Conservation (phyloP, 1,140 invertebrate genomes). For the Drosophila fuyamai region DNA sequence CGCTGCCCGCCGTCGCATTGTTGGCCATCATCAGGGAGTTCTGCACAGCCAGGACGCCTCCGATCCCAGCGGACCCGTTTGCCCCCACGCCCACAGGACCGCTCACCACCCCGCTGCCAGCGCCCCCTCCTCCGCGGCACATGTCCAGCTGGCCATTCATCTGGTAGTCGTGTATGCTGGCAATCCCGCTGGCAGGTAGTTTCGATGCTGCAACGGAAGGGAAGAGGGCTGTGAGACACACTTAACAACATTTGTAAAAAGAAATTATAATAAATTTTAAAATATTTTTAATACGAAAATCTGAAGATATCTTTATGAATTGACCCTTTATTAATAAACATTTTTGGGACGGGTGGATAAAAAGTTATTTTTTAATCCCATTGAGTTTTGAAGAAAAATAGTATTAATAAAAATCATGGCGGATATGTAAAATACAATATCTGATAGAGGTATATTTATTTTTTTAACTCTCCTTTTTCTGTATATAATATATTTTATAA, state of each 20-base stretch:
- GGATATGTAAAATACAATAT: too few relatives aligned
- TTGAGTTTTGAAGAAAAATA: too few relatives aligned
- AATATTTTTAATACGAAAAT: too few relatives aligned
- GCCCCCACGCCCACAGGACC: slow-evolving; percentile 24
- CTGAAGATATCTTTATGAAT: too few relatives aligned
- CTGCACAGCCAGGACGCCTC: slow-evolving; percentile 55
- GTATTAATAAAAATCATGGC: too few relatives aligned
- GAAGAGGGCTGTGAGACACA: slow-evolving; percentile 16
- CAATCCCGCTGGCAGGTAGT: slow-evolving; percentile 86
- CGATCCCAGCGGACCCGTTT: slow-evolving; percentile 40
- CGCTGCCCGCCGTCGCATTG: slow-evolving; percentile 48
- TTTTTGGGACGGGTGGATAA: too few relatives aligned
- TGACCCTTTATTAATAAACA: too few relatives aligned
- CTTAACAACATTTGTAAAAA: neutral
- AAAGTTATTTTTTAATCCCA: too few relatives aligned
- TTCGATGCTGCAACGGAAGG: slow-evolving; percentile 87
- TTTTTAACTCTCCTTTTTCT: too few relatives aligned
- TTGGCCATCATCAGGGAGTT: slow-evolving; percentile 85
- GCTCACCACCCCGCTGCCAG: slow-evolving; percentile 31
- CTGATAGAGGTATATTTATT: too few relatives aligned
- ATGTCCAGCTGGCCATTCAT: slow-evolving; percentile 81
- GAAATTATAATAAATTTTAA: too few relatives aligned
- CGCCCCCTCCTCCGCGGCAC: slow-evolving; percentile 62
- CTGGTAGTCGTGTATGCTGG: slow-evolving; percentile 85
- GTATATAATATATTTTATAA: too few relatives aligned